Conservation (phyloP, 2,797 vertebrate species). For the Ptychobarbus kaznakovi region DNA sequence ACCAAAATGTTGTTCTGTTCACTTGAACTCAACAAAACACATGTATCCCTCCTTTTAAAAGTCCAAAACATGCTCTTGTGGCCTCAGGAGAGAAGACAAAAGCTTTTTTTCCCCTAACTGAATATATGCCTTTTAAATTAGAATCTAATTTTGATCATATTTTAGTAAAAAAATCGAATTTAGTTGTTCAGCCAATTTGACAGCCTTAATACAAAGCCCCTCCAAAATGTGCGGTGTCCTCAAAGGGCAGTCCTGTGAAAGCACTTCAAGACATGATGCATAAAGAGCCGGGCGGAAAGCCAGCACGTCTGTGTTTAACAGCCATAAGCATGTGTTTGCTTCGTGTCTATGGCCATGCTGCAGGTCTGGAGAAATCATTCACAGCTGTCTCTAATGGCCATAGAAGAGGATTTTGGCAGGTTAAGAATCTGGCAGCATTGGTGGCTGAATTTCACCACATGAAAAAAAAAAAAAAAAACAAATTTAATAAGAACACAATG, state of each 20-base stretch:
- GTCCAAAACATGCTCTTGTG: too few relatives aligned
- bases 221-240: slow-evolving; percentile 37
- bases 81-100: too few relatives aligned
- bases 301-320: slow-evolving; percentile 67
- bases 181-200: too few relatives aligned
- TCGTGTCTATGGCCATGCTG: slow-evolving; percentile 65
- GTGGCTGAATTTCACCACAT: slow-evolving; percentile 55
- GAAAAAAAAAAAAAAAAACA: slow-evolving; percentile 3
- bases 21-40: not conserved
- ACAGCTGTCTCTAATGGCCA: slow-evolving; percentile 60
- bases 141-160: too few relatives aligned
- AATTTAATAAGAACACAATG: slow-evolving; percentile 55
- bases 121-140: too few relatives aligned
- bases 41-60: not conserved
- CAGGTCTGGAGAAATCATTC: slow-evolving; percentile 68
- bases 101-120: too few relatives aligned
- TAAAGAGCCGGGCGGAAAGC: slow-evolving; percentile 69
- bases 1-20: not conserved
- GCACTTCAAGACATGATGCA: slow-evolving; percentile 53
- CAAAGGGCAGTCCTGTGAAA: slow-evolving; percentile 39
- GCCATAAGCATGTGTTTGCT: slow-evolving; percentile 62
- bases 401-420: slow-evolving; percentile 55
- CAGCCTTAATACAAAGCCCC: not conserved
- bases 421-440: slow-evolving; percentile 52
- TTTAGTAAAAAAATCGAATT: too few relatives aligned